Conservation (phyloP, 1,140 invertebrate genomes). For the Halyomorpha halys region DNA sequence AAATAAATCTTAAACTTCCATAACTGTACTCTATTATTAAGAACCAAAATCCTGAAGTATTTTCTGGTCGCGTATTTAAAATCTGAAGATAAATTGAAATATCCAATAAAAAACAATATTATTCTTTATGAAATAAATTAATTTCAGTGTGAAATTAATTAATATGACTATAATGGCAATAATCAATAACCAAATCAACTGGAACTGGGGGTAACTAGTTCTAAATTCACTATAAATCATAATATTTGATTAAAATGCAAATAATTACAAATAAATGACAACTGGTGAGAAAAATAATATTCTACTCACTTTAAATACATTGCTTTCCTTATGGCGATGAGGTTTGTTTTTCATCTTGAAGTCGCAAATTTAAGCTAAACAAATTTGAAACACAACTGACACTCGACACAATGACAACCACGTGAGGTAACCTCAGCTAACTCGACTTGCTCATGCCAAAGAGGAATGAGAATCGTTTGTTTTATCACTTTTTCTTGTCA, state of each 20-base stretch:
- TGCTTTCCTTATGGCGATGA: slow-evolving; percentile 66
- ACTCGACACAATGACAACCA: too few relatives aligned
- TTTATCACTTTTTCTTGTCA: too few relatives aligned
- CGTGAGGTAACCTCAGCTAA: too few relatives aligned
- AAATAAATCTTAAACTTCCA: not conserved
- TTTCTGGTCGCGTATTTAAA: too few relatives aligned
- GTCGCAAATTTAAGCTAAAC: not conserved
- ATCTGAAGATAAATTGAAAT: too few relatives aligned
- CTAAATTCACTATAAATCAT: not conserved
- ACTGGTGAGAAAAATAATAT: not conserved
- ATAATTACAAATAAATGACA: not conserved
- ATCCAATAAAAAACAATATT: not conserved
- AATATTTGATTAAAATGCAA: not conserved
- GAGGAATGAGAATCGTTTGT: too few relatives aligned
- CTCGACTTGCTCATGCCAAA: too few relatives aligned
- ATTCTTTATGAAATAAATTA: not conserved
- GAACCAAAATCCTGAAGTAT: not conserved
- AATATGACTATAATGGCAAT: not conserved
- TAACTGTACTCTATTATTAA: not conserved
- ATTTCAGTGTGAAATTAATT: slow-evolving; percentile 16
- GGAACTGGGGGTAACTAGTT: not conserved
- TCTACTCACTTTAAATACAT: slow-evolving; percentile 62
- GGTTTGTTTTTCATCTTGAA: slow-evolving; percentile 3
- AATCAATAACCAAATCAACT: not conserved
- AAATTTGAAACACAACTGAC: too few relatives aligned